These are phyloP conservation scores for Lathamus discolor DNA, from an alignment of 2,113 vertebrate species.

Conservation along the genomic window DNA sequence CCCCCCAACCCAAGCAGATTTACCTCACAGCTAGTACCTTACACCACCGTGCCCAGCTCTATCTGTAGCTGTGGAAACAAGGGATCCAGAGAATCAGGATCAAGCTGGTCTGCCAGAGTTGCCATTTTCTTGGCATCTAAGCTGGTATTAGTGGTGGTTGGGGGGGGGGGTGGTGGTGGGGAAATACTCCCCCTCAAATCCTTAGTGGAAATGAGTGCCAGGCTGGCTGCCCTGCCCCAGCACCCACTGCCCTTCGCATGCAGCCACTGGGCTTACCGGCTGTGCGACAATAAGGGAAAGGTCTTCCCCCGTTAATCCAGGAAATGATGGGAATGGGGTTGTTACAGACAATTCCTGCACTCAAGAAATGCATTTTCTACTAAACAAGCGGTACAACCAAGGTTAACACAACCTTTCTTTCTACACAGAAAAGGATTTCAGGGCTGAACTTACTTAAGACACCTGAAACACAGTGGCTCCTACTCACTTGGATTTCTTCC, in stretches of 20 bases:
- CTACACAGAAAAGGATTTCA: neutral
- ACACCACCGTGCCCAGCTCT: neutral
- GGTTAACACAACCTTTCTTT: constrained; percentile 1
- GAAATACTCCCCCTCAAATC: neutral
- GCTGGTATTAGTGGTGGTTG: neutral
- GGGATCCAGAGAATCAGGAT: neutral
- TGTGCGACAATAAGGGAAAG: neutral
- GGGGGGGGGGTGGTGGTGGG: neutral
- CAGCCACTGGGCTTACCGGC: neutral
- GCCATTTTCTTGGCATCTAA: neutral
- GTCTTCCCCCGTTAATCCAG: neutral
- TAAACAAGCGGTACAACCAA: neutral
- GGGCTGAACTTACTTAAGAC: neutral
- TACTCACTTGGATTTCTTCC: neutral
- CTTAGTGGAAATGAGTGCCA: neutral
- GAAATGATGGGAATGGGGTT: neutral
- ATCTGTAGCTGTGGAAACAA: neutral
- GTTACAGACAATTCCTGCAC: neutral
- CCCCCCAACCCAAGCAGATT: neutral
- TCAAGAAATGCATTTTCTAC: neutral
- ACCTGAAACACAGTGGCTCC: neutral
- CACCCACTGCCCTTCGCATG: neutral
- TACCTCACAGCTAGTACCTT: neutral
- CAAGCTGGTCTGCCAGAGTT: neutral
- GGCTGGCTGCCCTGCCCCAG: neutral